These are phyloP conservation scores for Lycia hirtaria DNA, from an alignment of 2,888 invertebrate species.

Conservation along the genomic window DNA sequence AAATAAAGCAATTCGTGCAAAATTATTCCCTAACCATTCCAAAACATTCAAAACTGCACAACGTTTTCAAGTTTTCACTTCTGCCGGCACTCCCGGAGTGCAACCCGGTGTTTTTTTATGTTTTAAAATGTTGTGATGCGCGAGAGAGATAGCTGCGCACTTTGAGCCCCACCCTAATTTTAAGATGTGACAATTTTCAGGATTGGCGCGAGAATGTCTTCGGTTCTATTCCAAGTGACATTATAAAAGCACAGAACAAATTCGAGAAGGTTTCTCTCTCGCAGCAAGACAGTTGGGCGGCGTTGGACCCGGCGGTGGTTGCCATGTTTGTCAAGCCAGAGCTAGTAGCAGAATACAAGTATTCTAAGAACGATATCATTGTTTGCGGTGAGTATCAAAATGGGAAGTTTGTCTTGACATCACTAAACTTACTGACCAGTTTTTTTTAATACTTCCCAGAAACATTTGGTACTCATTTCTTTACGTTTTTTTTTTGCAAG, in stretches of 20 bases:
- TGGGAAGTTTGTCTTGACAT: not conserved
- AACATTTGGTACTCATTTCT: too few species aligned
- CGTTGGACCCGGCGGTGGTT: constrained; percentile 66
- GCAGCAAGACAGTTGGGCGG: constrained; percentile 54
- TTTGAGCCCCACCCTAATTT: too few species aligned
- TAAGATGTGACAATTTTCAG: constrained; percentile 46
- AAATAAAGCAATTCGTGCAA: too few species aligned
- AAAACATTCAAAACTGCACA: too few species aligned
- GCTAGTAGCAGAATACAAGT: constrained; percentile 65
- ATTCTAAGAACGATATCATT: constrained; percentile 66
- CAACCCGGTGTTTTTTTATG: too few species aligned
- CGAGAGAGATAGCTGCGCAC: too few species aligned
- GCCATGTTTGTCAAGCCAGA: constrained; percentile 61
- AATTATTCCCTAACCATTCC: too few species aligned
- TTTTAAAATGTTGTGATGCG: too few species aligned
- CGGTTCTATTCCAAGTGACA: constrained; percentile 63
- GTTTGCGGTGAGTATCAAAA: constrained; percentile 60
- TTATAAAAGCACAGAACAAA: constrained; percentile 64
- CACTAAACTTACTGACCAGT: not conserved
- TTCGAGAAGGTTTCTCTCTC: constrained; percentile 61
- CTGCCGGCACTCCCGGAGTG: too few species aligned
- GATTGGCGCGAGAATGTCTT: constrained; percentile 64
- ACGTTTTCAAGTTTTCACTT: too few species aligned
- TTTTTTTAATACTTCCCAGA: too few species aligned
- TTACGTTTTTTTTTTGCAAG: too few species aligned